Base-by-base conservation (phyloP, 2,888 invertebrate species). In the Andrena marginata region DNA sequence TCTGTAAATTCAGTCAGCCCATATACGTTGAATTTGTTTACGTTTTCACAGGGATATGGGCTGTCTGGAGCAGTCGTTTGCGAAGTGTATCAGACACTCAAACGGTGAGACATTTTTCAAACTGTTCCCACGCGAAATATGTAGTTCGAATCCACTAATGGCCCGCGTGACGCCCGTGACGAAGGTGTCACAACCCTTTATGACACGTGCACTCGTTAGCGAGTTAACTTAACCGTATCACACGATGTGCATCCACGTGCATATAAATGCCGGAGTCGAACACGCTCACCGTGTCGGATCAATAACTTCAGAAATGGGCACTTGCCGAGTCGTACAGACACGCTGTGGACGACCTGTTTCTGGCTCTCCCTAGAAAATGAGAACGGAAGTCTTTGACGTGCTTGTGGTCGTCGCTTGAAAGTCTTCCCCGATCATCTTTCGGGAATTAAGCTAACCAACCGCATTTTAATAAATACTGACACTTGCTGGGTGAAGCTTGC, bases 261-360 rank as follows among this genome's bases (percentile, higher is more conserved):
- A 87, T 76, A 78, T 85, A 85, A 84, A 85, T 68, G 74, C 26
- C 23, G 59, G 77, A 87, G 82, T 84, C 83, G 82, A 88, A 89
- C 89, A 90, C 87, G 80, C 90, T 87, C 81, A 76, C 70, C 84
- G 51, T 74, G 84, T 82, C 82, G 84, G 89, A 89, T 89, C 89
- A 90, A 89, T 89, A 89, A 87, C 84, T 84, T 80, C 69, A 82
- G 89, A 85, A 89, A 89, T 85, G 89, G 78, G 79, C 79, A 84
- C 74, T 88, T 83, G 84, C 80, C 75, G 88, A 77, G 70, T 82
- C 68, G 82, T 73, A 51, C 56, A 73, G 81, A 67, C 75, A 77
- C 79, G 60, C 62, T 33, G 74, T 69, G 35, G 71, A 60, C 80
- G 85, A 83, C 82, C 84, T 49, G 83, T 89, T 89, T 84, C 86